These are phyloP conservation scores for Taurulus bubalis DNA, from an alignment of 2,113 vertebrate genomes.

Conservation along the genomic window DNA sequence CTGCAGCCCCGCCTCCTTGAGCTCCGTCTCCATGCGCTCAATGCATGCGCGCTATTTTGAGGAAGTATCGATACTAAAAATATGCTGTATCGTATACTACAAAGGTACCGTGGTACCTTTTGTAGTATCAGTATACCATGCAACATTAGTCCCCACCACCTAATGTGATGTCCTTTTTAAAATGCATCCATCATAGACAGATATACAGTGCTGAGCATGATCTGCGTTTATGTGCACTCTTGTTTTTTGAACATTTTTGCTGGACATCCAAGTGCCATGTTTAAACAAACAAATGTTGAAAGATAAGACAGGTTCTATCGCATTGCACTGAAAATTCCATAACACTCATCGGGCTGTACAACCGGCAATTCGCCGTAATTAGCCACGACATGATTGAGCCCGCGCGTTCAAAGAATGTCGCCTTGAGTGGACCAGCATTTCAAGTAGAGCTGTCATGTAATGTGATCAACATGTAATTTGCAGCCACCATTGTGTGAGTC, in stretches of 20 bases:
- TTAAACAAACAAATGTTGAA: constrained; percentile 28
- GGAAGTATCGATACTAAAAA: no score
- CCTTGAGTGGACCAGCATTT: background rate
- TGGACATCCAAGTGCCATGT: constrained; percentile 12
- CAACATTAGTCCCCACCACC: no score
- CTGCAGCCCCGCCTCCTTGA: no score
- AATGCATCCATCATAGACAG: background rate
- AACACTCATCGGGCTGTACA: background rate
- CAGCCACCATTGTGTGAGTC: background rate
- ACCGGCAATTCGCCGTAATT: background rate
- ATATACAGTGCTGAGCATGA: background rate
- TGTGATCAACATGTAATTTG: background rate
- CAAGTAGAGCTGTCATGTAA: no score
- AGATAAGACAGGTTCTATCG: constrained; percentile 6
- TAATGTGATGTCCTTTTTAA: background rate
- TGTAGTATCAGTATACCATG: no score
- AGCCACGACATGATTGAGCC: background rate
- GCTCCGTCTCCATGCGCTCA: no score
- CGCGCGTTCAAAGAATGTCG: background rate
- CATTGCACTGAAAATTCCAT: background rate
- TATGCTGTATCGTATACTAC: no score
- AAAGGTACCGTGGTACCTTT: no score
- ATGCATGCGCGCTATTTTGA: no score
- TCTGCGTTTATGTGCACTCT: background rate
- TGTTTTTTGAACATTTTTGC: background rate